Evolutionary conservation across 2,888 invertebrate genomes (phyloP).

Genomic region (Polydrusus cervinus): DNA sequence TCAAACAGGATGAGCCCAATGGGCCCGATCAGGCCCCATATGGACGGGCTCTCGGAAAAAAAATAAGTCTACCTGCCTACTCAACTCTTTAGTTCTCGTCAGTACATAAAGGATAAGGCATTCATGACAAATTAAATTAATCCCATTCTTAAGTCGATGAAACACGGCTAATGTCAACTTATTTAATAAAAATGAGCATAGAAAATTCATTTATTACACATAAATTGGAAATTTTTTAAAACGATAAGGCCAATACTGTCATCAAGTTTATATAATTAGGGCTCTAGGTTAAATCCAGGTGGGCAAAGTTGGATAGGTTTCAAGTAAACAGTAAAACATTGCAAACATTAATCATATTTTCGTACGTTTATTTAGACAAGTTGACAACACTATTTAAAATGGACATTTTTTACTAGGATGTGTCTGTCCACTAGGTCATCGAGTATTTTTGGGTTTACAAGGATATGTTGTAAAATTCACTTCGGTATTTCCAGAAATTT

Average conservation of each 20-base stretch:
- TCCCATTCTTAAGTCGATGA: too few species aligned
- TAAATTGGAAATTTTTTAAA: conserved; percentile 11
- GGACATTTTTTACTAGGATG: conserved; percentile 9
- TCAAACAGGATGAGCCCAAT: too few species aligned
- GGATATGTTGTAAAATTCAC: conserved; percentile 5
- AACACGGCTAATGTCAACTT: too few species aligned
- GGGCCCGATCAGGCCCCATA: too few species aligned
- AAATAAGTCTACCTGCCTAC: too few species aligned
- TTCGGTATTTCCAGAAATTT: conserved; percentile 8
- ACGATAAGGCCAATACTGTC: conserved; percentile 19
- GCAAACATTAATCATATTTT: conserved; percentile 39
- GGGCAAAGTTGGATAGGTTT: conserved; percentile 45
- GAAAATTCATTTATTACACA: not conserved
- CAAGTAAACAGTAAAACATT: conserved; percentile 48
- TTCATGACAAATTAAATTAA: too few species aligned
- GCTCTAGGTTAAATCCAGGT: conserved; percentile 42
- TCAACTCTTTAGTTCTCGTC: too few species aligned
- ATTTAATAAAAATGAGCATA: not conserved
- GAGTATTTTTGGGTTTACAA: conserved; percentile 18
- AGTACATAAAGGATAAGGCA: too few species aligned
- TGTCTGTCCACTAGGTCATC: conserved; percentile 1
- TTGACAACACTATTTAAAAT: conserved; percentile 27
- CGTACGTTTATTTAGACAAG: conserved; percentile 19
- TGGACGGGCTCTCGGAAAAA: too few species aligned
- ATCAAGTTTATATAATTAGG: conserved; percentile 36